Base-by-base conservation (phyloP, 2,888 invertebrate species). In the Polyommatus iphigenia region DNA sequence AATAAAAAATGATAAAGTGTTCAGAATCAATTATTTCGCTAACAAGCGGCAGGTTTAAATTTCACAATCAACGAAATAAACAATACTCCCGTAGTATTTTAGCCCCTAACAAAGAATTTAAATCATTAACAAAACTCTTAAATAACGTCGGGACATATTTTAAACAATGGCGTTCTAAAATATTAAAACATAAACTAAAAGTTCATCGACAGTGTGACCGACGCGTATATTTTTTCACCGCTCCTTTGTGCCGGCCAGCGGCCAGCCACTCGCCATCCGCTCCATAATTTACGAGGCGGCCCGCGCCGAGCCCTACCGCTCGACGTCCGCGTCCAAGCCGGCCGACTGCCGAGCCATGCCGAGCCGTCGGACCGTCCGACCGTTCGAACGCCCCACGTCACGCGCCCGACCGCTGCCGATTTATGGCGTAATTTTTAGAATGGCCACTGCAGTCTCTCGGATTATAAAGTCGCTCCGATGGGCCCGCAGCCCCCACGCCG, bases 371-470 rank as follows among this genome's bases (percentile, higher is more conserved):
- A 67, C 20, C 62, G 67, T 29, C 29, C 67, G 32, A 67, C 20
- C 24, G 62, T 32, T 32, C 67, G 18, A 32, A 32, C 29, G 67
- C 29, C 67, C 67, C 29, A 67, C 67, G 29, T 67, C 67, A 87
- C 85, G 86, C 86, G 87, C 80, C 86, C 88, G 86, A 87, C 87
- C 87, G 86, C 87, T 75, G 54, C 54, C 86, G 89, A 92, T 92
- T 92, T 92, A 92, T 90, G 82, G 89, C 85, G 88, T 89, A 88
- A 91, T 92, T 91, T 91, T 91, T 91, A 92, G 90, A 91, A 91
- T 91, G 87, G 88, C 85, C 86, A 85, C 85, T 79, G 81, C 81
- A 81, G 79, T 78, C 76, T 75, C 78, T 32, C 57, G 77, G 77
- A 59, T 77, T 77, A 77, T 77, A 77, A 73, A 77, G 73, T 77